Conservation (phyloP, 2,113 vertebrate species). For the Mus pahari region DNA sequence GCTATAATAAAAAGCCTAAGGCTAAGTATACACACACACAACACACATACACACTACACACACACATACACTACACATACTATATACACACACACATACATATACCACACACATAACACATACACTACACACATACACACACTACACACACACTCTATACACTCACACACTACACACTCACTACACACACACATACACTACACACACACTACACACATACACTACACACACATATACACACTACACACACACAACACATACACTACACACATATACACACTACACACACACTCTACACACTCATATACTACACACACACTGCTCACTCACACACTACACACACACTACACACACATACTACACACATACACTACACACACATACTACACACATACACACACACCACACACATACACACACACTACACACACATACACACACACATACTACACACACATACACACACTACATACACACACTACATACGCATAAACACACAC, state of each 20-base stretch:
- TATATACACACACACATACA: not conserved
- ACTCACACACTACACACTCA: not conserved
- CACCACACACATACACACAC: not conserved
- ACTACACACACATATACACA: not conserved
- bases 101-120: not conserved
- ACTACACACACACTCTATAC: not conserved
- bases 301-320: not conserved
- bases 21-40: not conserved
- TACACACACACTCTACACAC: too few relatives aligned
- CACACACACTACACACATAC: not conserved
- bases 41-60: not conserved
- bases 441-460: not conserved
- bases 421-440: not conserved
- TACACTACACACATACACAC: not conserved
- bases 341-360: not conserved
- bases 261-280: too few relatives aligned
- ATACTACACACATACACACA: not conserved
- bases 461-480: too few relatives aligned
- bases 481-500: too few relatives aligned
- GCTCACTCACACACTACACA: too few relatives aligned
- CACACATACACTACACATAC: not conserved
- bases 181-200: not conserved
- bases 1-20: not conserved
- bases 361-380: not conserved
- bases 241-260: too few relatives aligned